phyloP scores from a whole-genome alignment of 2,888 invertebrate genomes.

The Cephalotes varians region DNA sequence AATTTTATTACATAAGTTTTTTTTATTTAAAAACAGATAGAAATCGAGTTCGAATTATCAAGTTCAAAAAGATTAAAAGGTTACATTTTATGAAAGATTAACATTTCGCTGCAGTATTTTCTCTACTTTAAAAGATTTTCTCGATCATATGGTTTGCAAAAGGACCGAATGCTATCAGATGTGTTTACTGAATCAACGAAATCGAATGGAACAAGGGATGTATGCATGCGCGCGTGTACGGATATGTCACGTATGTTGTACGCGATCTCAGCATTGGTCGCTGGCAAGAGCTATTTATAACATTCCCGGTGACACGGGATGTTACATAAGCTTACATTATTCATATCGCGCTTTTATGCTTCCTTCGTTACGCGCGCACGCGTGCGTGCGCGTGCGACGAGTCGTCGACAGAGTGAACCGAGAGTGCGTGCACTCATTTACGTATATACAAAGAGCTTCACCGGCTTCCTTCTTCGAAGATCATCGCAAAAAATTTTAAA shows the following conservation, averaged over 20 bases:
- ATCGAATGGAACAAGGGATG: neutral
- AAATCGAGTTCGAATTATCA: too few relatives aligned
- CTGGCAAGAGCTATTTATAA: constrained; percentile 63
- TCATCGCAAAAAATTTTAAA: neutral
- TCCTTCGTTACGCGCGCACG: constrained; percentile 67
- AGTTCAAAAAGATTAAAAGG: neutral
- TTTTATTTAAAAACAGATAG: too few relatives aligned
- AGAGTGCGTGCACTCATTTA: neutral
- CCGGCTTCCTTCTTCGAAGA: neutral
- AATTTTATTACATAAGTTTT: too few relatives aligned
- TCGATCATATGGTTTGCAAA: neutral
- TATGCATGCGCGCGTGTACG: neutral
- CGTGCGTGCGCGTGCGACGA: constrained; percentile 21
- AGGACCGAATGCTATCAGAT: neutral
- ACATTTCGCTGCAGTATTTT: neutral
- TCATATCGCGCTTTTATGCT: constrained; percentile 75
- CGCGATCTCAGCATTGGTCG: constrained; percentile 56
- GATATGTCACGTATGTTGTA: constrained; percentile 55
- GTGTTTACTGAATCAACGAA: neutral
- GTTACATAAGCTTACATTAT: constrained; percentile 80
- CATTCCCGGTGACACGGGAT: constrained; percentile 65
- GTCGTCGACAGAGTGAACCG: neutral
- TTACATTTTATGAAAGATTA: neutral
- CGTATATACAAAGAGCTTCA: neutral
- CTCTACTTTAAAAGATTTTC: neutral